Evolutionary conservation across 2,888 invertebrate species (phyloP), one percentile per base, ranked within the genome.

Genomic region (Phalangium opilio): DNA sequence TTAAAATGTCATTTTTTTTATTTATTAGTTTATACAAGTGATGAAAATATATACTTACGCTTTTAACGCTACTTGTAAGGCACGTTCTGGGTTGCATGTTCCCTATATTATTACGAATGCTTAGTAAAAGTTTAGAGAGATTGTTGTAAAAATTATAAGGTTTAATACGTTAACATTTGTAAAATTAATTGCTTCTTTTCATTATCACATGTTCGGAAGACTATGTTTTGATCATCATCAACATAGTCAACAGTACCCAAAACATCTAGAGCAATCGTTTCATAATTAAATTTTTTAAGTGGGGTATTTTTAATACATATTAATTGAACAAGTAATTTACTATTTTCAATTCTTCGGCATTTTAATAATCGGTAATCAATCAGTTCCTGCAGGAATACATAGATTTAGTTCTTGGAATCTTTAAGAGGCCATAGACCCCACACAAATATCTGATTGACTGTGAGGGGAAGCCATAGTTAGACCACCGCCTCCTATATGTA

Each of bases 291-390:
- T n/a, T n/a, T n/a, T n/a, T n/a, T n/a, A n/a, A n/a, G n/a, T n/a
- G n/a, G n/a, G n/a, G n/a, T n/a, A n/a, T n/a, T n/a, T n/a, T n/a
- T n/a, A n/a, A n/a, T n/a, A n/a, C n/a, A n/a, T 19, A n/a, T 12
- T 19, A 34, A 12, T 21, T 19, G 19, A 40, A 2, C 12, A 4
- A 19, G 10, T 21, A 36, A 45, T 49, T 21, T 48, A 90, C 93
- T 77, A 70, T 96, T 96, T 52, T 74, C 72, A 62, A 78, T 73
- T 53, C 91, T 75, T 57, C 77, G 75, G 32, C 86, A 81, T 60
- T 82, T 77, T 42, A 95, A 66, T 57, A 96, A 74, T 65, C 90
- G 93, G 74, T 83, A 82, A 64, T 98, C 96, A 54, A 95, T 84
- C 41, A 93, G 70, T 72, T 95, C 93, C 68, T 70, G 60, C n/a